Percentiles rank a stretch among this genome's conserved stretches.
phyloP scores from a whole-genome alignment of 2,113 vertebrate species.

The Eurypyga helias region DNA sequence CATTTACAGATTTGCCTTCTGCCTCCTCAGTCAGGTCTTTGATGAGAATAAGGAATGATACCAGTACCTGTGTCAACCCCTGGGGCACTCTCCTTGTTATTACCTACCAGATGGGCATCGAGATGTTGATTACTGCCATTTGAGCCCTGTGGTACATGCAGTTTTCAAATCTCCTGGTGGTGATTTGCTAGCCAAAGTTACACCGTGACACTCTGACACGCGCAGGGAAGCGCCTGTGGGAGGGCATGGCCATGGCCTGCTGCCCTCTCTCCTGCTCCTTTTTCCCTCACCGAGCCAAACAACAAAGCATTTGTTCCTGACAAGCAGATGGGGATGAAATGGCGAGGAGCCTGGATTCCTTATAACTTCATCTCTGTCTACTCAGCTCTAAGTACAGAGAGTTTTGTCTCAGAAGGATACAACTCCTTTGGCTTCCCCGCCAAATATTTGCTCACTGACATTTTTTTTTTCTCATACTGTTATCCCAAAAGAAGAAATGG shows the following conservation, averaged over 20 bases:
- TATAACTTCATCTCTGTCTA: conserved; percentile 46
- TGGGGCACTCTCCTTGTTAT: not conserved
- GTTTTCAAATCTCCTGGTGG: not conserved
- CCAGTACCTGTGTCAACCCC: not conserved
- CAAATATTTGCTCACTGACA: conserved; percentile 14
- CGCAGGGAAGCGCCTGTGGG: not conserved
- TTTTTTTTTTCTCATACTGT: not conserved
- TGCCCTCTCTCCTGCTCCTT: not conserved
- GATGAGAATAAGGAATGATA: not conserved
- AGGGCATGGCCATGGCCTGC: not conserved
- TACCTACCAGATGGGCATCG: not conserved
- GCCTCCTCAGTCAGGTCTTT: not conserved
- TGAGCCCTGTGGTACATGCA: not conserved
- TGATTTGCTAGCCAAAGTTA: not conserved
- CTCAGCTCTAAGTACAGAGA: conserved; percentile 13
- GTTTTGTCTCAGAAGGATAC: conserved; percentile 18
- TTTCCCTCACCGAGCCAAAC: not conserved
- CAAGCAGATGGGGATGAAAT: conserved; percentile 23
- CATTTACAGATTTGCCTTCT: not conserved
- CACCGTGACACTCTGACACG: not conserved
- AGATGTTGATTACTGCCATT: not conserved
- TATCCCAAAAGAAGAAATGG: not conserved
- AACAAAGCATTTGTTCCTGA: conserved; percentile 8
- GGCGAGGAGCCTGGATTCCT: conserved; percentile 4
- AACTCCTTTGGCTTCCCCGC: not conserved